Evolutionary conservation across 2,113 vertebrate genomes (phyloP).

Genomic region (Pungitius pungitius): DNA sequence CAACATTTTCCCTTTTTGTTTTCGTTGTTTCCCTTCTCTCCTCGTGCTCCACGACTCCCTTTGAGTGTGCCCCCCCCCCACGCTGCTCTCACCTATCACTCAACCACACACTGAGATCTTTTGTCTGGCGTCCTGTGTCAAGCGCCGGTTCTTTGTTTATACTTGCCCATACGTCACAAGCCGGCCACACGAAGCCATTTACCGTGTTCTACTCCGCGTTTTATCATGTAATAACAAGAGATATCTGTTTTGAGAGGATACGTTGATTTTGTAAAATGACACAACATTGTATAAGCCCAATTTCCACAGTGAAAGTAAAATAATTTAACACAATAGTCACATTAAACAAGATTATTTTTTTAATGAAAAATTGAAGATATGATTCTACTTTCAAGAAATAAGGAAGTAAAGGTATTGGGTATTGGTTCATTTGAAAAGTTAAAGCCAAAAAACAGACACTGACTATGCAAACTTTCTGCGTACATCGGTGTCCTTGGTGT

Average conservation of each 20-base stretch:
- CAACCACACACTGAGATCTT: slow-evolving; percentile 27
- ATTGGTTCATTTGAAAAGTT: background rate
- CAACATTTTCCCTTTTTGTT: slow-evolving; percentile 1
- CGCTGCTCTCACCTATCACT: slow-evolving; percentile 1
- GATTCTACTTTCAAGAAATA: background rate
- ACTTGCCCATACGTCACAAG: slow-evolving; percentile 17
- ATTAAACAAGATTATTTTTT: background rate
- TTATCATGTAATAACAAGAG: background rate
- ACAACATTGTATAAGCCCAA: background rate
- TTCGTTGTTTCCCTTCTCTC: background rate
- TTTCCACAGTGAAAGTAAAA: background rate
- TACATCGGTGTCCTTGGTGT: slow-evolving; percentile 43
- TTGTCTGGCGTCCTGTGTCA: slow-evolving; percentile 31
- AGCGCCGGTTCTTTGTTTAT: background rate
- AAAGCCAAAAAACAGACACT: background rate
- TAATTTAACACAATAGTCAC: background rate
- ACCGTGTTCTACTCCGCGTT: background rate
- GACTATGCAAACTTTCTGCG: slow-evolving; percentile 52
- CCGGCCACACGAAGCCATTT: slow-evolving; percentile 1
- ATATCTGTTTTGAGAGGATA: too few relatives aligned
- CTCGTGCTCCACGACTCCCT: background rate
- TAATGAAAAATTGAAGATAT: background rate
- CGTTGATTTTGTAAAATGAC: background rate
- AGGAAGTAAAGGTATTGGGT: background rate
- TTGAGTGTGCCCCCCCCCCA: background rate